These are phyloP conservation scores for Branchipolynoe longqiensis DNA, from an alignment of 2,888 invertebrate species.

Conservation along the genomic window DNA sequence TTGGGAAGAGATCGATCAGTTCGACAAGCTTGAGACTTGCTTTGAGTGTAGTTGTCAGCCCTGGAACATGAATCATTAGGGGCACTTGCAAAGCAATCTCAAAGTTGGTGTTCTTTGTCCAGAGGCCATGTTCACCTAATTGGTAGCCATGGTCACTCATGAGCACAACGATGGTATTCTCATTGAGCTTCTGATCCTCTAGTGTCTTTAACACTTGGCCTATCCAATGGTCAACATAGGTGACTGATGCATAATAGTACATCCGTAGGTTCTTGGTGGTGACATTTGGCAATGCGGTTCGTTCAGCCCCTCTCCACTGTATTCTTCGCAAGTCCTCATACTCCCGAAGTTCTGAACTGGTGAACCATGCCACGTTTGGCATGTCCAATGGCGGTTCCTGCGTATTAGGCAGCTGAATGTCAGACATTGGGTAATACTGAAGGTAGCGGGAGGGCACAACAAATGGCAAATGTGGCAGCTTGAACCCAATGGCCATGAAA, in stretches of 20 bases:
- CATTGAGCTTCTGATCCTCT: conserved; percentile 64
- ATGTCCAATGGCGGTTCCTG: neutral
- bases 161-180: conserved; percentile 70
- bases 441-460: conserved; percentile 60
- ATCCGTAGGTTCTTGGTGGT: conserved; percentile 67
- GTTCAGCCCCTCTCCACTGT: conserved; percentile 64
- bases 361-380: conserved; percentile 45
- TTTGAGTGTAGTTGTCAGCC: conserved; percentile 67
- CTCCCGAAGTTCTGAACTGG: conserved; percentile 22
- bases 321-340: conserved; percentile 61
- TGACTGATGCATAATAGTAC: conserved; percentile 70
- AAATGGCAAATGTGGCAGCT: conserved; percentile 66
- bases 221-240: conserved; percentile 69
- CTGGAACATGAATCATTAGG: conserved; percentile 72
- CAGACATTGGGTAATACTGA: conserved; percentile 54
- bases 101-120: conserved; percentile 73
- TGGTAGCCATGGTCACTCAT: conserved; percentile 73
- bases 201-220: conserved; percentile 68
- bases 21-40: conserved; percentile 67
- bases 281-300: conserved; percentile 67
- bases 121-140: conserved; percentile 73
- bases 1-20: conserved; percentile 71
- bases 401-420: conserved; percentile 65
- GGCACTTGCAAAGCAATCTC: conserved; percentile 73
- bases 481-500: conserved; percentile 66